Conservation (phyloP, 2,888 invertebrate genomes). For the Troilus luridus region DNA sequence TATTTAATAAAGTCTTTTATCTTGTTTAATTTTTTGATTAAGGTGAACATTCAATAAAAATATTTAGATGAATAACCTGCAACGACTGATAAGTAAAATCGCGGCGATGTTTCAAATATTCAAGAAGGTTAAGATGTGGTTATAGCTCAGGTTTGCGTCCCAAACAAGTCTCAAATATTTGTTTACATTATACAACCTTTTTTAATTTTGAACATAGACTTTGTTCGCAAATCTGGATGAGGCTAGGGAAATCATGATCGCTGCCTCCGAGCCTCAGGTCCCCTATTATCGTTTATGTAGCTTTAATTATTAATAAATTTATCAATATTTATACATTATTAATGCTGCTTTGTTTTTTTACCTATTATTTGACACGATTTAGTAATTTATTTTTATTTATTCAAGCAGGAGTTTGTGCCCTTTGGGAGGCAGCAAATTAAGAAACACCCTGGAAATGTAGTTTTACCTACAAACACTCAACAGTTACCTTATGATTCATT, state of each 20-base stretch:
- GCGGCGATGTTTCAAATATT: neutral
- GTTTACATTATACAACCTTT: slow-evolving; percentile 1
- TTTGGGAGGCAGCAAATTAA: slow-evolving; percentile 86
- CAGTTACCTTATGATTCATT: slow-evolving; percentile 75
- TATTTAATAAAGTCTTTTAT: neutral
- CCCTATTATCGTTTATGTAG: neutral
- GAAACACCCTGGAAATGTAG: slow-evolving; percentile 82
- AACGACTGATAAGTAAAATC: neutral
- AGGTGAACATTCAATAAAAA: neutral
- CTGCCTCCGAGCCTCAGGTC: slow-evolving; percentile 92
- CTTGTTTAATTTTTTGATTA: neutral
- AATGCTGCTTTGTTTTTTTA: neutral
- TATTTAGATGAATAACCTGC: neutral
- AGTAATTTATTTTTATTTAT: slow-evolving; percentile 19
- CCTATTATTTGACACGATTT: neutral
- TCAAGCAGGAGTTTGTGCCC: slow-evolving; percentile 85
- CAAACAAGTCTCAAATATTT: neutral
- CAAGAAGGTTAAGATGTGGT: neutral
- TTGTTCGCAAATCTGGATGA: slow-evolving; percentile 84
- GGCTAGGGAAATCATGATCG: slow-evolving; percentile 86
- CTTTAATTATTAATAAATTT: neutral
- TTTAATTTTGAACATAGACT: slow-evolving; percentile 47
- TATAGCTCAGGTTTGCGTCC: neutral
- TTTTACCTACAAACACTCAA: slow-evolving; percentile 71
- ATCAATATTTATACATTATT: neutral